Evolutionary conservation across 2,888 invertebrate genomes (phyloP).

Genomic region (Gastrophysa polygoni): DNA sequence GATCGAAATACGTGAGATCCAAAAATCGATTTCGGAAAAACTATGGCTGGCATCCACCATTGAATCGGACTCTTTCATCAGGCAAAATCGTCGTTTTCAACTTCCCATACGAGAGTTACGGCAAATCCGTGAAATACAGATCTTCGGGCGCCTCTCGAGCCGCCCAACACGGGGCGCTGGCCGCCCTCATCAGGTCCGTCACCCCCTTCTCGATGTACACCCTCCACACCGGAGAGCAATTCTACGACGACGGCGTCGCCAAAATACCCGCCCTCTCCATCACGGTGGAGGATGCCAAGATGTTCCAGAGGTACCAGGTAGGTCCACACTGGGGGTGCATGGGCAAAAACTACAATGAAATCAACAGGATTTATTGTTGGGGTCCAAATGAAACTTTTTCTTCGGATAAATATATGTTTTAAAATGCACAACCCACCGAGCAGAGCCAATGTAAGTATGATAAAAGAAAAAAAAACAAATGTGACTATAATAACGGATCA

Average conservation of each 20-base stretch:
- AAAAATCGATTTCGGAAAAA: too few relatives aligned
- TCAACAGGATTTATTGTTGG: too few relatives aligned
- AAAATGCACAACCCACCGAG: too few relatives aligned
- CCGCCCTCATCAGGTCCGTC: constrained; percentile 74
- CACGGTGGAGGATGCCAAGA: constrained; percentile 78
- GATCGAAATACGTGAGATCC: too few relatives aligned
- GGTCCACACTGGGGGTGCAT: too few relatives aligned
- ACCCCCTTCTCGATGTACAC: constrained; percentile 78
- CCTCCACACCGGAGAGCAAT: constrained; percentile 78
- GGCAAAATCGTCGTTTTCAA: constrained; percentile 83
- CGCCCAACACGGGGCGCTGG: constrained; percentile 75
- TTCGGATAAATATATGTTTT: too few relatives aligned
- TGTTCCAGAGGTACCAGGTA: constrained; percentile 65
- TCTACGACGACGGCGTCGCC: constrained; percentile 63
- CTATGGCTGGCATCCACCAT: too few relatives aligned
- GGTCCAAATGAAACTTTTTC: too few relatives aligned
- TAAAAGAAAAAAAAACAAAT: too few relatives aligned
- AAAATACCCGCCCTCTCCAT: constrained; percentile 78
- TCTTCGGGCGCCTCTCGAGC: constrained; percentile 65
- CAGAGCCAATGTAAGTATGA: too few relatives aligned
- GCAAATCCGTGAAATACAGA: constrained; percentile 70
- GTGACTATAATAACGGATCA: too few relatives aligned
- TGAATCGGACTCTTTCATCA: constrained; percentile 19
- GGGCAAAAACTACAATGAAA: too few relatives aligned
- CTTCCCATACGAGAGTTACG: constrained; percentile 69